Evolutionary conservation across 2,113 vertebrate genomes (phyloP).

Genomic region (Maccullochella peelii): DNA sequence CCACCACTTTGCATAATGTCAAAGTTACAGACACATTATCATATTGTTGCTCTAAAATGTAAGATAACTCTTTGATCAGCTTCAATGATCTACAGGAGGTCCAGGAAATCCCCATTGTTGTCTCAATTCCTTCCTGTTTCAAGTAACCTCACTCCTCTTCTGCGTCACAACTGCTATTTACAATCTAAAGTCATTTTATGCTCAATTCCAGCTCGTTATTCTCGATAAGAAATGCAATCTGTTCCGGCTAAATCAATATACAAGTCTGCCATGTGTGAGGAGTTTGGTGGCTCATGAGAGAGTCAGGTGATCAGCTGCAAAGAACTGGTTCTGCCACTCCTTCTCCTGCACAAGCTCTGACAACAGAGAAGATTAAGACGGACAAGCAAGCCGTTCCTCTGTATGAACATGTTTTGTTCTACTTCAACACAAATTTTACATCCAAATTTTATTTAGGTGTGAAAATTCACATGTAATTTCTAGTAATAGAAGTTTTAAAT

Average conservation of each 20-base stretch:
- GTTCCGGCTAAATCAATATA: neutral
- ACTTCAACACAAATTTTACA: neutral
- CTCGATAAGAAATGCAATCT: neutral
- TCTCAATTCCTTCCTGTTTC: constrained; percentile 62
- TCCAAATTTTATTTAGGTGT: neutral
- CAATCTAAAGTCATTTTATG: neutral
- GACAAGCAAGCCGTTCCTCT: constrained; percentile 20
- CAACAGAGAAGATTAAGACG: constrained; percentile 15
- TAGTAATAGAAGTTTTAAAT: neutral
- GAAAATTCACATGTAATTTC: neutral
- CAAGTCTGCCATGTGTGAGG: neutral
- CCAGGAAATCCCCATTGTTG: constrained; percentile 71
- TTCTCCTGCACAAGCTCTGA: constrained; percentile 18
- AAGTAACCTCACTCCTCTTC: neutral
- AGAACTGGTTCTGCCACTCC: constrained; percentile 60
- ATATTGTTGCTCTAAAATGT: neutral
- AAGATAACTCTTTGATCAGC: neutral
- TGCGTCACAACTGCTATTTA: neutral
- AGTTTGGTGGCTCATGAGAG: constrained; percentile 2
- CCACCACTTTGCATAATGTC: neutral
- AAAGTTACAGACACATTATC: neutral
- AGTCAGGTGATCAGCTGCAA: constrained; percentile 45
- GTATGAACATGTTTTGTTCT: constrained; percentile 21
- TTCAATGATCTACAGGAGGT: constrained; percentile 14
- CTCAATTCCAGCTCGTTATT: neutral